Evolutionary conservation across 2,888 invertebrate species (phyloP).

Genomic region (Craniophora ligustri): DNA sequence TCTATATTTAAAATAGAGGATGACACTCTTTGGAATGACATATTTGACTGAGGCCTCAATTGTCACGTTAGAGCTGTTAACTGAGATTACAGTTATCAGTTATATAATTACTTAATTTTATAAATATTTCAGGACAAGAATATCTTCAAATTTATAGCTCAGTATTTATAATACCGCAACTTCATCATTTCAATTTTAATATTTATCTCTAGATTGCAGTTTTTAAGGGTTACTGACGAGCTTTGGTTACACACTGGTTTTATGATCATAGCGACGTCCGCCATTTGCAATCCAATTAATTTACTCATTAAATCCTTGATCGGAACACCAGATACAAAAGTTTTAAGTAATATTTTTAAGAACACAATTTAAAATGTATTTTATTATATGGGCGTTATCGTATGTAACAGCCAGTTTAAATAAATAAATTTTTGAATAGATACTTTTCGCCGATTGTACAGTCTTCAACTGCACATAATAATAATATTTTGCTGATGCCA

Average conservation of each 20-base stretch:
- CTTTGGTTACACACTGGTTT: slow-evolving; percentile 40
- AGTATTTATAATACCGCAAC: too few species aligned
- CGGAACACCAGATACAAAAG: slow-evolving; percentile 70
- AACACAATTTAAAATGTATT: slow-evolving; percentile 33
- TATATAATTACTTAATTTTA: too few species aligned
- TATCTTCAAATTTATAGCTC: too few species aligned
- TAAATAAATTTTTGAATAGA: slow-evolving; percentile 19
- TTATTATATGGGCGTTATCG: slow-evolving; percentile 32
- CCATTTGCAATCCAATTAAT: slow-evolving; percentile 80
- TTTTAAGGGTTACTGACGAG: slow-evolving; percentile 17
- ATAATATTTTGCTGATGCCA: background rate
- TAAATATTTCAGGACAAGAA: too few species aligned
- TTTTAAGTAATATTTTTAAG: slow-evolving; percentile 38
- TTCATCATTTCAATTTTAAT: slow-evolving; percentile 30
- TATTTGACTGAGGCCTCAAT: too few species aligned
- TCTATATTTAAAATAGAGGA: too few species aligned
- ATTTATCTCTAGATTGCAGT: slow-evolving; percentile 31
- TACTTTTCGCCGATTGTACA: too few species aligned
- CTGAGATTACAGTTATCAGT: too few species aligned
- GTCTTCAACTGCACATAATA: slow-evolving; percentile 11
- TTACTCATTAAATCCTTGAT: slow-evolving; percentile 81
- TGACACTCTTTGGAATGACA: too few species aligned
- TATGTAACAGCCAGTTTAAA: slow-evolving; percentile 13
- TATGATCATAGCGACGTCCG: slow-evolving; percentile 31
- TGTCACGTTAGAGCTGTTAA: too few species aligned